These are phyloP conservation scores for Aplochiton taeniatus DNA, from an alignment of 2,797 vertebrate species.

Conservation along the genomic window DNA sequence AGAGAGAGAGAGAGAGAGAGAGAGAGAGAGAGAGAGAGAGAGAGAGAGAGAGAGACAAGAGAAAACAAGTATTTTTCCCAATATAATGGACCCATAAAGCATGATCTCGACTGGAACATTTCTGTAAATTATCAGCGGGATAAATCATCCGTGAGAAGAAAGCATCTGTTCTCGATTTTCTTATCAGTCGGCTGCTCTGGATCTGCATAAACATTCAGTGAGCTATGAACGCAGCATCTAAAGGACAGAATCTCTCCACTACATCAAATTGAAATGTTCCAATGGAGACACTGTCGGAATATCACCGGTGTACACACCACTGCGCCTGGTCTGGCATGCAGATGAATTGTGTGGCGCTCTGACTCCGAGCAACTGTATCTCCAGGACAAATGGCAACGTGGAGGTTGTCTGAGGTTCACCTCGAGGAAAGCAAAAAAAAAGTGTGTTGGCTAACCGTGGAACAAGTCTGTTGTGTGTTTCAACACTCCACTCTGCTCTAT, in stretches of 20 bases:
- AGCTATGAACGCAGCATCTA: slow-evolving; percentile 36
- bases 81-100: too few relatives aligned
- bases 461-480: background rate
- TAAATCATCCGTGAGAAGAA: slow-evolving; percentile 41
- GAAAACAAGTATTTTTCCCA: too few relatives aligned
- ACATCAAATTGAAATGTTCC: slow-evolving; percentile 75
- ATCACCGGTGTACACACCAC: slow-evolving; percentile 43
- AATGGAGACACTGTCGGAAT: slow-evolving; percentile 69
- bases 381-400: slow-evolving; percentile 33
- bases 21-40: too few relatives aligned
- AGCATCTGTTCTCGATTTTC: slow-evolving; percentile 60
- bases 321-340: slow-evolving; percentile 54
- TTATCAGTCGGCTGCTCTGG: slow-evolving; percentile 54
- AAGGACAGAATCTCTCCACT: slow-evolving; percentile 62
- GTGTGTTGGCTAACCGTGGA: too few relatives aligned
- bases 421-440: too few relatives aligned
- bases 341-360: slow-evolving; percentile 51
- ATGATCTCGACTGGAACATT: background rate
- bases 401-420: slow-evolving; percentile 11
- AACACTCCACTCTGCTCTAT: slow-evolving; percentile 22
- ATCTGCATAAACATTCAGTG: slow-evolving; percentile 59
- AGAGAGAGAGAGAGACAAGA: too few relatives aligned
- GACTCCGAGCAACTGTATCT: slow-evolving; percentile 17
- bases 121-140: slow-evolving; percentile 50
- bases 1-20: too few relatives aligned